Conservation (phyloP, 2,888 invertebrate species). For the Craniophora ligustri region DNA sequence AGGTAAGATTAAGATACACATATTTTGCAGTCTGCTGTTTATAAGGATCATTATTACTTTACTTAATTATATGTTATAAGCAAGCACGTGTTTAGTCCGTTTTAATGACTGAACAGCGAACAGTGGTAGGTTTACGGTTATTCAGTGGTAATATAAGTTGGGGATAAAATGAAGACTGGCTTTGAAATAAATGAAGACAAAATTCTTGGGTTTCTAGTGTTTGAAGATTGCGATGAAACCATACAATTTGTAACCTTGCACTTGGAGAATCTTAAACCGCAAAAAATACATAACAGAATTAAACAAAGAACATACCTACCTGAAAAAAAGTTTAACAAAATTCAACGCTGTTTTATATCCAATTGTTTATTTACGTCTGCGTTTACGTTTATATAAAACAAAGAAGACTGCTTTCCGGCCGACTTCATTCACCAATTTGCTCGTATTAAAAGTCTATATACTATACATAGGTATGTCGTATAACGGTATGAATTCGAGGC, state of each 20-base stretch:
- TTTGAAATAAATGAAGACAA: not conserved
- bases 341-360: constrained; percentile 9
- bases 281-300: not conserved
- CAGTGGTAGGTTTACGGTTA: not conserved
- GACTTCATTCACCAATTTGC: constrained; percentile 27
- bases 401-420: constrained; percentile 17
- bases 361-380: constrained; percentile 22
- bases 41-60: too few species aligned
- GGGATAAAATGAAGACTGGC: constrained; percentile 1
- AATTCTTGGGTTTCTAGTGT: too few species aligned
- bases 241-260: constrained; percentile 6
- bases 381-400: constrained; percentile 5
- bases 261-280: constrained; percentile 12
- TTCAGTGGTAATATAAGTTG: constrained; percentile 3
- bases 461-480: not conserved
- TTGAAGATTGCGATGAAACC: not conserved
- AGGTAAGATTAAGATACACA: too few species aligned
- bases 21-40: too few species aligned
- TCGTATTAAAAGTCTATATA: constrained; percentile 1
- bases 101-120: too few species aligned
- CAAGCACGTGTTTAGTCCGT: too few species aligned
- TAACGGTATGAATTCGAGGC: constrained; percentile 26
- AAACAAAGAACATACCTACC: constrained; percentile 8
- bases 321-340: not conserved
- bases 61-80: too few species aligned